Conservation (phyloP, 2,113 vertebrate genomes). For the Channa maculata region DNA sequence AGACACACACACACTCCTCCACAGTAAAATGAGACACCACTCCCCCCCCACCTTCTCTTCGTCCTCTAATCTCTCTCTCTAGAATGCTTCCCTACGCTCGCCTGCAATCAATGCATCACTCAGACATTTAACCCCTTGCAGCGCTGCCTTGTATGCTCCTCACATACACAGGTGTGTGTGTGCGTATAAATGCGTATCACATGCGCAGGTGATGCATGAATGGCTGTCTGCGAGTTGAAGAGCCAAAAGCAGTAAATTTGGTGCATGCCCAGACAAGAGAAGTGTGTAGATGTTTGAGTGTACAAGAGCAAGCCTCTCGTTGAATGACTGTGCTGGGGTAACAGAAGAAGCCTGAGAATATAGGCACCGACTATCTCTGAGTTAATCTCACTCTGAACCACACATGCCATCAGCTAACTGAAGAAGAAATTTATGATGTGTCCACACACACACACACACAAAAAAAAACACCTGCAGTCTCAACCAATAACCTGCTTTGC, state of each 20-base stretch:
- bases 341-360: conserved; percentile 10
- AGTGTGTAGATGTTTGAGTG: conserved; percentile 23
- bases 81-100: conserved; percentile 80
- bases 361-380: conserved; percentile 12
- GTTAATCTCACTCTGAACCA: conserved; percentile 30
- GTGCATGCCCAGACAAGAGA: conserved; percentile 47
- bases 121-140: conserved; percentile 81
- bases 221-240: conserved; percentile 29
- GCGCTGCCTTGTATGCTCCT: conserved; percentile 41
- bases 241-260: conserved; percentile 32
- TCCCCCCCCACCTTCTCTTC: conserved; percentile 54
- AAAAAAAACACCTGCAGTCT: not conserved
- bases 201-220: conserved; percentile 27
- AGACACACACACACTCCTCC: conserved; percentile 61
- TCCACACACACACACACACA: no score
- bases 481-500: not conserved
- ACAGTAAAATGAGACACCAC: conserved; percentile 75
- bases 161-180: conserved; percentile 24
- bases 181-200: not conserved
- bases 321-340: conserved; percentile 2
- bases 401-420: not conserved
- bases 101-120: conserved; percentile 84
- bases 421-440: not conserved
- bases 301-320: not conserved
- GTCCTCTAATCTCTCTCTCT: conserved; percentile 83